Evolutionary conservation across 2,113 vertebrate species (phyloP), one percentile per base, ranked within the genome.

Genomic region (Psettodes erumei): DNA sequence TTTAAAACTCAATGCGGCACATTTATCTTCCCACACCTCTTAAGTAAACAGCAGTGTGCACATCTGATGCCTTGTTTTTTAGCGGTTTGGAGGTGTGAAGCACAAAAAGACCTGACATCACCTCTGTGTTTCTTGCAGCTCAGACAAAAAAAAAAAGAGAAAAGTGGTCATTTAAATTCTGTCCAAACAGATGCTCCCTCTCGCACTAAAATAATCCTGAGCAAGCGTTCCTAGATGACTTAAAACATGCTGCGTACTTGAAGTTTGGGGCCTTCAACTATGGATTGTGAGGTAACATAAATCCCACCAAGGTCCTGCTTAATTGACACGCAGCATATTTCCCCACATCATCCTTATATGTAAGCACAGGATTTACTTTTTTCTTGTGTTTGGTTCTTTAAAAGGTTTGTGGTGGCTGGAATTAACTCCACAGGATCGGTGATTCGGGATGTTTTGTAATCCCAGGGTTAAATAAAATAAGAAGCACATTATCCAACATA

Each of bases 131-230:
- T 85, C 60, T 42, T 65, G 70, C 75, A 62, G 25, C 75, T 71
- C 67, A 30, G 61, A 77, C 50, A 70, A 70, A 81, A 55, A 71
- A n/a, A n/a, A n/a, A n/a, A n/a, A n/a, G n/a, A n/a, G n/a, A n/a
- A n/a, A 53, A 37, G 33, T 12, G 69, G 59, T 75, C 42, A 66
- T 59, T 70, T 61, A 58, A 70, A 45, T 82, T 81, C 23, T 51
- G 42, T 59, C 4, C 10, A 42, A 78, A 15, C 77, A 87, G 77
- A 83, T 89, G 82, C 75, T 86, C 75, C 8, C 71, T 60, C 70
- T 69, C 68, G 28, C 45, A 50, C 35, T 28, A n/a, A 81, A 81
- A 83, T 71, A 40, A 53, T 62, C 69, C 45, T 72, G 47, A 86
- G 64, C 47, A 63, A 84, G 61, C 64, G 37, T 76, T 69, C 58